phyloP scores from a whole-genome alignment of 2,113 vertebrate genomes.

The Tychaedon coryphoeus region DNA sequence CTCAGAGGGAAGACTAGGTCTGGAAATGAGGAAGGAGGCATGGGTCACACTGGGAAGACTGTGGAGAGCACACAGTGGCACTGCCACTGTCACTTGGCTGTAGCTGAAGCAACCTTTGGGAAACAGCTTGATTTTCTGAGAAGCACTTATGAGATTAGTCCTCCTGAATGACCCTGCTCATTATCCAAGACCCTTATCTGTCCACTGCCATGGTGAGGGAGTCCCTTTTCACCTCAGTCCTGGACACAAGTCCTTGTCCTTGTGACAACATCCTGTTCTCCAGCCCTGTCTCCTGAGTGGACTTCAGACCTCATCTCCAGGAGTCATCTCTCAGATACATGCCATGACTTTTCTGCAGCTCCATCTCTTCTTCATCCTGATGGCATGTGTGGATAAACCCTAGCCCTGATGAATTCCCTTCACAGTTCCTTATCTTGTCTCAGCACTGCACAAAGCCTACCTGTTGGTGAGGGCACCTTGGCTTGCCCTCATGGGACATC shows the following conservation, averaged over 20 bases:
- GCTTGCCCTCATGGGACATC: rapidly evolving
- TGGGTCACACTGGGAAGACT: too few relatives aligned
- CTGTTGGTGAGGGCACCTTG: rapidly evolving
- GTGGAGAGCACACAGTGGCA: rapidly evolving
- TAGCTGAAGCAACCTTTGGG: background rate
- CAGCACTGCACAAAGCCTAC: background rate
- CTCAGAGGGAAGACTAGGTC: background rate
- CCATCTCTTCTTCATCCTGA: background rate
- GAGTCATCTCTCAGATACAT: too few relatives aligned
- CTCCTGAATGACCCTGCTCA: background rate
- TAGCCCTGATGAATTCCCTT: rapidly evolving
- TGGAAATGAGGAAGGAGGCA: background rate
- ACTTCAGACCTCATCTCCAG: background rate
- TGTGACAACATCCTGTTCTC: background rate
- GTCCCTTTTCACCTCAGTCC: background rate
- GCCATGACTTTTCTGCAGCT: background rate
- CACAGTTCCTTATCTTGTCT: background rate
- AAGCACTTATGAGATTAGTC: background rate
- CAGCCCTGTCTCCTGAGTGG: background rate
- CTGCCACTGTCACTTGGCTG: background rate
- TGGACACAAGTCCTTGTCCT: background rate
- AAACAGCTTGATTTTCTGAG: background rate
- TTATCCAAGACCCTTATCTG: rapidly evolving
- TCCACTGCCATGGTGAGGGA: rapidly evolving
- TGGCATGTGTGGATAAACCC: rapidly evolving